Base-by-base conservation (phyloP, 2,113 vertebrate species). In the Cynocephalus volans region DNA sequence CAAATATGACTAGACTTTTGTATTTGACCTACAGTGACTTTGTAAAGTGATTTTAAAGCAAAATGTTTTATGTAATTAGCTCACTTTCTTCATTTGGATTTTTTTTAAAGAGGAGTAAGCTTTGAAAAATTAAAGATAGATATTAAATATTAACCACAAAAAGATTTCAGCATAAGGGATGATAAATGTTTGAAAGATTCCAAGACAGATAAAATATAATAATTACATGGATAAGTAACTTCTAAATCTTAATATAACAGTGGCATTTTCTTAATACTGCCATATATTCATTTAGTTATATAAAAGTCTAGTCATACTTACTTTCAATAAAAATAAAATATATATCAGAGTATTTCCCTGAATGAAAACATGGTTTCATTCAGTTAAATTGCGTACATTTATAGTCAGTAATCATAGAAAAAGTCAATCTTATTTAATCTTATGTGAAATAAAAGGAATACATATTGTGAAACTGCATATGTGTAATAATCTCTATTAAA, bases 121-220 rank as follows among this genome's bases (percentile, higher is more conserved):
- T 77, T 94, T 94, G 75, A 88, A 91, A 94, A 93, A 77, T 72
- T 87, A 70, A 72, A 90, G 6, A 54, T 54, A 88, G 54, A 69
- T 41, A 90, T 54, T 85, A 85, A 84, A 41, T 80, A 80, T 50
- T 86, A 89, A 86, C 36, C 24, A 80, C 9, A 73, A 76, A 92
- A 83, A 5, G 10, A 92, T 50, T 91, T 87, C 52, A 87, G 45
- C 50, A 76, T 70, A 28, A 83, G 28, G 26, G 4, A 94, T 92
- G 41, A 58, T 36, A 81, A 91, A 60, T 88, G 12, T 52, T 95
- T 90, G 28, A 69, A 50, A 82, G 67, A 64, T 82, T 89, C 52
- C 11, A 93, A 62, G 75, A 56, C 41, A 90, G 12, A 50, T 83
- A 65, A 87, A 82, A 64, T 89, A 2, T 62, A 90, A 81, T 82